Evolutionary conservation across 2,888 invertebrate genomes (phyloP).

Genomic region (Rhyacophila evoluta): DNA sequence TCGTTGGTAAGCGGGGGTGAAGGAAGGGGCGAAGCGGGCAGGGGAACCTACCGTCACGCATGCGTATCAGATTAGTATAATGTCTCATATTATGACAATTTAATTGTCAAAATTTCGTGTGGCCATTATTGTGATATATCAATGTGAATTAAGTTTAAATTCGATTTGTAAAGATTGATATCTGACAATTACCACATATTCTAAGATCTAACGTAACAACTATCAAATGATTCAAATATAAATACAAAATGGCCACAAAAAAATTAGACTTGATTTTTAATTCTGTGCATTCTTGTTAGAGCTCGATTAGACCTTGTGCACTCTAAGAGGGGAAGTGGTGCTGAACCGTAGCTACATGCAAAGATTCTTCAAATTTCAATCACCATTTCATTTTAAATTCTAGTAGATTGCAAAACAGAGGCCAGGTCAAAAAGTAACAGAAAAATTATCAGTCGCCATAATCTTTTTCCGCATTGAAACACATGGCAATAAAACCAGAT

Average conservation of each 20-base stretch:
- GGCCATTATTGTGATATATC: not conserved
- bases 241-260: not conserved
- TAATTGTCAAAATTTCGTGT: not conserved
- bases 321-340: slow-evolving; percentile 22
- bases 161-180: no score
- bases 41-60: slow-evolving; percentile 64
- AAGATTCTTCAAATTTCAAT: not conserved
- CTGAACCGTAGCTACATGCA: slow-evolving; percentile 27
- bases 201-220: no score
- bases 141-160: not conserved
- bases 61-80: slow-evolving; percentile 53
- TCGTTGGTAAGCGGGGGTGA: slow-evolving; percentile 56
- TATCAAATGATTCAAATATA: not conserved
- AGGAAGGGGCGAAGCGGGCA: slow-evolving; percentile 50
- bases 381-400: not conserved
- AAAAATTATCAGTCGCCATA: no score
- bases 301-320: slow-evolving; percentile 35
- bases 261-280: not conserved
- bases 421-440: not conserved
- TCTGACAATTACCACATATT: no score
- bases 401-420: not conserved
- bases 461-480: no score
- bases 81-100: slow-evolving; percentile 25
- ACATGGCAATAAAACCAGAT: no score
- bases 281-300: slow-evolving; percentile 45